Evolutionary conservation across 1,140 invertebrate genomes (phyloP).

Genomic region (Sitobion miscanthi): DNA sequence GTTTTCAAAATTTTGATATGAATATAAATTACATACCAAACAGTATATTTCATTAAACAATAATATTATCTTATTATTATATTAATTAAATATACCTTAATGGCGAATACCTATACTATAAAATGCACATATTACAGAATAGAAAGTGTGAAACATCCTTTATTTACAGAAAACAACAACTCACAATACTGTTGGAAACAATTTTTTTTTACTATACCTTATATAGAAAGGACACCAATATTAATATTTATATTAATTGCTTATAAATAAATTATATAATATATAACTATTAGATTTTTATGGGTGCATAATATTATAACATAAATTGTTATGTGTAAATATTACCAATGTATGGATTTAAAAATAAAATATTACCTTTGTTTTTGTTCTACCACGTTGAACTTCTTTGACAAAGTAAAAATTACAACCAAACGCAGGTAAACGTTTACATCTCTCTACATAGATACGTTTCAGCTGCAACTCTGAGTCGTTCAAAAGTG

Average conservation of each 20-base stretch:
- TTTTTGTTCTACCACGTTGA: conserved; percentile 69
- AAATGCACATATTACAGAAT: too few species aligned
- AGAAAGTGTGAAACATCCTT: too few species aligned
- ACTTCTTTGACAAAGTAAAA: conserved; percentile 75
- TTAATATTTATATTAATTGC: neutral
- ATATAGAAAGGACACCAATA: neutral
- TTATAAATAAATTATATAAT: neutral
- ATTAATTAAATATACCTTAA: too few species aligned
- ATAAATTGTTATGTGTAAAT: neutral
- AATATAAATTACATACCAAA: neutral
- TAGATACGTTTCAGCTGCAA: conserved; percentile 74
- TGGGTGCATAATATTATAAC: neutral
- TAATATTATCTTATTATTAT: too few species aligned
- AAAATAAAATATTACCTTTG: conserved; percentile 65
- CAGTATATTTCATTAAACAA: neutral
- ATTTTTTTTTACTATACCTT: neutral
- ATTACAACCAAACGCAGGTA: conserved; percentile 72
- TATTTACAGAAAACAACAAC: neutral
- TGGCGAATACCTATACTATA: too few species aligned
- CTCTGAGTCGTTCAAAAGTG: conserved; percentile 73
- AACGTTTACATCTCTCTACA: conserved; percentile 71
- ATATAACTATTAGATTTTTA: neutral
- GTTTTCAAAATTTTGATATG: too few species aligned
- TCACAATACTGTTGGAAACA: neutral
- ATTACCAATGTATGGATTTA: neutral